Evolutionary conservation across 2,888 invertebrate genomes (phyloP).

Genomic region (Corbicula japonica): DNA sequence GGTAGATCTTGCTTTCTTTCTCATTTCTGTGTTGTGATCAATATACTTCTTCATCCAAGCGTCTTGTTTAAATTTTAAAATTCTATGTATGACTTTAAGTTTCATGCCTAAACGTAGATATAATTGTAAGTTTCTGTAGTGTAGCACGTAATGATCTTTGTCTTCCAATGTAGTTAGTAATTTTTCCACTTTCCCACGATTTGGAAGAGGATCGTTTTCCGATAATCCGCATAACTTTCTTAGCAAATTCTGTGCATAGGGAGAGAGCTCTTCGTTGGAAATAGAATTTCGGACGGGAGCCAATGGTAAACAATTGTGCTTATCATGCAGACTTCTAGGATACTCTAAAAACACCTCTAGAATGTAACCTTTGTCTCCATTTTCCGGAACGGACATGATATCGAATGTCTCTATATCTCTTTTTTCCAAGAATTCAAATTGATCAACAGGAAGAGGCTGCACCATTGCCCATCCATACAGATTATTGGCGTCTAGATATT

Average conservation of each 20-base stretch:
- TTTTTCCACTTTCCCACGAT: constrained; percentile 30
- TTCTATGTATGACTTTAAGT: constrained; percentile 75
- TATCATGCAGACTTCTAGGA: constrained; percentile 31
- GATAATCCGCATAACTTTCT: constrained; percentile 27
- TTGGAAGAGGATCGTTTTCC: constrained; percentile 34
- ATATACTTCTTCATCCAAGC: constrained; percentile 84
- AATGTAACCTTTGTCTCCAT: constrained; percentile 41
- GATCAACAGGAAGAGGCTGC: constrained; percentile 72
- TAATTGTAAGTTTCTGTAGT: constrained; percentile 25
- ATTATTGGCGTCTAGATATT: constrained; percentile 42
- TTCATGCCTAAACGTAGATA: constrained; percentile 63
- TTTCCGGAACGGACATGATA: constrained; percentile 6
- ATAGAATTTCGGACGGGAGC: constrained; percentile 26
- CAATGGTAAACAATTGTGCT: constrained; percentile 35
- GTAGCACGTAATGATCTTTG: constrained; percentile 27
- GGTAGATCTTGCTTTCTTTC: constrained; percentile 23
- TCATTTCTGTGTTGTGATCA: constrained; percentile 70
- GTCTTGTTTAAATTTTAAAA: constrained; percentile 75
- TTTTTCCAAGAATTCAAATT: constrained; percentile 56
- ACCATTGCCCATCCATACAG: constrained; percentile 68
- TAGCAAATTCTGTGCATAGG: constrained; percentile 25
- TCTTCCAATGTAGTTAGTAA: constrained; percentile 24
- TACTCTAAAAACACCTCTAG: constrained; percentile 39
- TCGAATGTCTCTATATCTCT: constrained; percentile 37
- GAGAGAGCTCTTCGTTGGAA: constrained; percentile 24